Evolutionary conservation across 2,888 invertebrate genomes (phyloP), one percentile per base, ranked within the genome.

Genomic region (Euphydryas editha): DNA sequence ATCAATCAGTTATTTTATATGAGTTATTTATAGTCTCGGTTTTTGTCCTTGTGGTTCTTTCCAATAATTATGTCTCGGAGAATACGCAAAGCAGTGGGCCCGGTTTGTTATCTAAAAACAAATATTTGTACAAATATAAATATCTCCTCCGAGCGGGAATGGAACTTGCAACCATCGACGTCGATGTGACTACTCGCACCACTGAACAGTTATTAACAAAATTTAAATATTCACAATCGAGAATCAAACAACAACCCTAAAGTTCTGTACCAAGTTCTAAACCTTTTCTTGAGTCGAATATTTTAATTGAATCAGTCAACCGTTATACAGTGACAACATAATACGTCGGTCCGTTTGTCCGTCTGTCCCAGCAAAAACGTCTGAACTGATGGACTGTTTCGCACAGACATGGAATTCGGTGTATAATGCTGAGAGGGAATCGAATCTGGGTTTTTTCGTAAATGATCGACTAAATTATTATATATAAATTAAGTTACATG

Each of bases 321-420:
- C 75, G 76, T 77, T 76, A 76, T 15, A 30, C 59, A 24, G 62
- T 77, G 77, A 76, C 77, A 77, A 75, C 68, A 75, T 77, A 77
- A 77, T 76, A 71, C 68, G 62, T 63, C 68, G 62, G 66, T 67
- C 67, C 62, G 65, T 65, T 62, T 73, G 67, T 68, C 61, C 62
- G 65, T 65, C 65, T 73, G 67, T 68, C 61, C 42, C 11, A 37
- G 55, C 69, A 76, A 77, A 77, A 77, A 77, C 75, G 69, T 76
- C 77, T 80, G 78, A 76, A 73, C 76, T 83, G 84, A 85, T 85
- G 81, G 83, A 85, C 83, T 76, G 81, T 81, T 84, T 84, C 81
- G 71, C 86, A 76, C 74, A 67, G 62, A 39, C 49, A 2, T 17
- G 70, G 65, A 57, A 68, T 70, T 62, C 21, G 10, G 55, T 56